Evolutionary conservation across 2,113 vertebrate genomes (phyloP), one percentile per base, ranked within the genome.

Genomic region (Amphilophus citrinellus): DNA sequence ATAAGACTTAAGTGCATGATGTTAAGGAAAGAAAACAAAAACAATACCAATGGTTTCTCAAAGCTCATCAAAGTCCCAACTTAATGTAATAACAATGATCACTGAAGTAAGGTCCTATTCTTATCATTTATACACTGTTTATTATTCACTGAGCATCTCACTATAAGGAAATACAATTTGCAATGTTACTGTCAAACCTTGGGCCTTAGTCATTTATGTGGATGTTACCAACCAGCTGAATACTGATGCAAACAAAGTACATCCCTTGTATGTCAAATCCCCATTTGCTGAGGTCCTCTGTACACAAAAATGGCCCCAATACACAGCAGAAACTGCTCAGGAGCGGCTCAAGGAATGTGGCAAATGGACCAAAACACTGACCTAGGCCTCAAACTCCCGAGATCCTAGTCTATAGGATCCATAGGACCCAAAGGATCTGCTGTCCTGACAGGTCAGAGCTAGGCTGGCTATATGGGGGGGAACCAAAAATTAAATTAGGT

Each of bases 321-420:
- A 71, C 50, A 53, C 3, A 71, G 50, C 0, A 53, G 66, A 71
- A 53, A 71, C 24, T 53, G 65, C 22, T 18, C 42, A 50, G 42
- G 22, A 68, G 27, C 22, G 18, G 0, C 42, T 71, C 44, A 71
- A 50, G 9, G 15, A 50, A 71, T 24, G 2, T 20, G 30, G 0
- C 18, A 50, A 71, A 53, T 18, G 7, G 9, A 18, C 66, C 24
- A 53, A 0, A 18, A 6, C 0, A 32, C 24, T 20, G 44, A 32
- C 24, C 44, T 71, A 7, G 1, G 8, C 17, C 30, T 53, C 0
- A 71, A 71, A 53, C 44, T 32, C 44, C 44, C 7, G 10, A 32
- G 65, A 68, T 71, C 44, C 24, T 4, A 71, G 15, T 71, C 44
- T 2, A 53, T 53, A 20, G 0, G 30, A 73, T 30, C 50, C 17